These are phyloP conservation scores for Lepas anatifera DNA, from an alignment of 2,888 invertebrate genomes.

Conservation along the genomic window DNA sequence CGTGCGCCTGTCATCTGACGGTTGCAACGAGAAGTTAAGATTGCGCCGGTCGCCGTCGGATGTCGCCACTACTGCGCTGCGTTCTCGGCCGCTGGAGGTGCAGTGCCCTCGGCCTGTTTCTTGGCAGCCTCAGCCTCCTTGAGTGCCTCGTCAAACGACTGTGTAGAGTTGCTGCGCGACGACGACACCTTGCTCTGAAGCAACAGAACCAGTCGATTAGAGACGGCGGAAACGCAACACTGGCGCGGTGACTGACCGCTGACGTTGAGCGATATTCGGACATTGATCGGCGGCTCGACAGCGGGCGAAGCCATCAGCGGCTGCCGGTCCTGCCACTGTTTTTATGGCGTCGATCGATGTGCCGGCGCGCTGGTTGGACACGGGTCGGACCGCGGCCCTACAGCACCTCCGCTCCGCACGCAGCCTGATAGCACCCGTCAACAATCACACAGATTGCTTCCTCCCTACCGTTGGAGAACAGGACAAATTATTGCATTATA, in stretches of 20 bases:
- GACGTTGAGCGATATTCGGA: not conserved
- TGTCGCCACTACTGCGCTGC: not conserved
- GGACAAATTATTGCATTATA: no score
- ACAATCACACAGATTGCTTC: no score
- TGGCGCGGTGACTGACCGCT: no score
- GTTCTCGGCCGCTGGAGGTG: not conserved
- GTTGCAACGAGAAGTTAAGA: not conserved
- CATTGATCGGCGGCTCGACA: not conserved
- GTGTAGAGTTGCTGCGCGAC: constrained; percentile 78
- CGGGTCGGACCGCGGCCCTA: no score
- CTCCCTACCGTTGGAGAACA: no score
- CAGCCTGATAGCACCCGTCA: no score
- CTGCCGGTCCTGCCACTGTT: not conserved
- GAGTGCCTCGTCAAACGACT: constrained; percentile 75
- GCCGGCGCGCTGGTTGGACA: not conserved
- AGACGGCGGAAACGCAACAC: no score
- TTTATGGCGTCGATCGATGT: not conserved
- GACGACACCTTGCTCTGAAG: constrained; percentile 69
- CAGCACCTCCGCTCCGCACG: no score
- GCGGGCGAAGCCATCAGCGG: not conserved
- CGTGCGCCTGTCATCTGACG: no score
- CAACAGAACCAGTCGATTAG: no score
- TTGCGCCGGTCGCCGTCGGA: not conserved
- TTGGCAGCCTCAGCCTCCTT: constrained; percentile 44
- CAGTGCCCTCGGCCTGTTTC: constrained; percentile 36